A percentile compares a stretch with the other conserved stretches of the same genome.
phyloP scores from a whole-genome alignment of 37 sponge, comb jelly and placozoan species.

The Axinella damicornis region DNA sequence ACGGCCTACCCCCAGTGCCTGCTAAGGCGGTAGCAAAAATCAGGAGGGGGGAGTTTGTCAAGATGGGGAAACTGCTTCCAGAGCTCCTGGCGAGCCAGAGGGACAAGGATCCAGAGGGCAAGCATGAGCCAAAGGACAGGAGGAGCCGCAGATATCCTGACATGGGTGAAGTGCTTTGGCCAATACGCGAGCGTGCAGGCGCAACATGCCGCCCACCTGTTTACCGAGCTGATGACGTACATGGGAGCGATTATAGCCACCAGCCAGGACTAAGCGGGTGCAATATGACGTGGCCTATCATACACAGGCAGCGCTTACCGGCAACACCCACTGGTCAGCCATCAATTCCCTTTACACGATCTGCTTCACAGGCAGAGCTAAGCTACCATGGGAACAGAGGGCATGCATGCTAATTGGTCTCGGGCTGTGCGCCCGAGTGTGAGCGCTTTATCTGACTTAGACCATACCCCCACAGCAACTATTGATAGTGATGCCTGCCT shows the following conservation, averaged over 20 bases:
- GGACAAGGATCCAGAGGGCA: neutral
- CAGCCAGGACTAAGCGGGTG: constrained; percentile 37
- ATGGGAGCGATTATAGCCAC: constrained; percentile 4
- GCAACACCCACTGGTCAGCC: constrained; percentile 7
- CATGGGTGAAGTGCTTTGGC: constrained; percentile 29
- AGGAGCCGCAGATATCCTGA: constrained; percentile 1
- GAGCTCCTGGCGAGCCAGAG: neutral
- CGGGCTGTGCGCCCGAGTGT: no score
- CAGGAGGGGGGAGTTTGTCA: no score
- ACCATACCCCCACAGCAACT: no score
- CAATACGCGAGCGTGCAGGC: neutral
- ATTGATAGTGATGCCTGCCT: no score
- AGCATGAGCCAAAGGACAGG: neutral
- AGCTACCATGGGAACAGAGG: no score
- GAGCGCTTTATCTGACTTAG: no score
- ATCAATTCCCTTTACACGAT: neutral
- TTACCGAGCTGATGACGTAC: constrained; percentile 44
- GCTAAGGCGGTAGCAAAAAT: no score
- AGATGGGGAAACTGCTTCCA: no score
- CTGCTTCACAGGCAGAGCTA: constrained; percentile 32
- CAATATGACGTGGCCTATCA: constrained; percentile 37
- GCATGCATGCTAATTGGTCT: no score
- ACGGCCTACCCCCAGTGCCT: no score
- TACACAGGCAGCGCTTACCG: constrained; percentile 29
- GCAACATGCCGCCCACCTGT: neutral